Conservation (phyloP, 2,113 vertebrate species). For the Apteryx owenii region DNA sequence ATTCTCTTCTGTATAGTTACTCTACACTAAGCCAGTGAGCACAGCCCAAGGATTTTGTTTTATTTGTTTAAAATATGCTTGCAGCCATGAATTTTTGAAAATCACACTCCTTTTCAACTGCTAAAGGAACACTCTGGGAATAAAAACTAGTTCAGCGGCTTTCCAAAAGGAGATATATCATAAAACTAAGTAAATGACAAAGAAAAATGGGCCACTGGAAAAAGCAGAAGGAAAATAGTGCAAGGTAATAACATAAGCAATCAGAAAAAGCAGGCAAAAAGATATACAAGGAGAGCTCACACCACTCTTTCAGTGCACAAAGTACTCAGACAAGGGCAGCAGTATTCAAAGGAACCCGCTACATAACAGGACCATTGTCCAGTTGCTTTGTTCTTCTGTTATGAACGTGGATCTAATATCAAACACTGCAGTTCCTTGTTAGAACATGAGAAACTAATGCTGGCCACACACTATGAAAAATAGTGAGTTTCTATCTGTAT, state of each 20-base stretch:
- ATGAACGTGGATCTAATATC: background rate
- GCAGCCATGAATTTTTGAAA: background rate
- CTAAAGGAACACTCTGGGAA: background rate
- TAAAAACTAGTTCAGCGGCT: background rate
- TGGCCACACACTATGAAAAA: background rate
- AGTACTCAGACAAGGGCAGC: background rate
- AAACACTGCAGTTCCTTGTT: background rate
- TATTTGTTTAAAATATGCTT: background rate
- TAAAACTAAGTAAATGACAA: background rate
- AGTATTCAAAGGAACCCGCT: background rate
- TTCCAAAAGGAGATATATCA: background rate
- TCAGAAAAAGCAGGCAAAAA: background rate
- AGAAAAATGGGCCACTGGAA: background rate
- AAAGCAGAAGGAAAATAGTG: background rate
- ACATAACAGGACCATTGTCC: background rate
- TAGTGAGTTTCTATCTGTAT: background rate
- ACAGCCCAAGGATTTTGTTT: background rate
- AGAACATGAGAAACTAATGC: conserved; percentile 15
- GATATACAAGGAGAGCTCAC: background rate
- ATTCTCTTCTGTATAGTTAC: background rate
- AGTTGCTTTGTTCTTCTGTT: background rate
- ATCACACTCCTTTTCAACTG: background rate
- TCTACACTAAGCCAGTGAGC: background rate
- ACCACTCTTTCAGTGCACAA: background rate
- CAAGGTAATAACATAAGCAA: background rate